phyloP scores from a whole-genome alignment of 2,113 vertebrate species.

The Epinephelus moara region DNA sequence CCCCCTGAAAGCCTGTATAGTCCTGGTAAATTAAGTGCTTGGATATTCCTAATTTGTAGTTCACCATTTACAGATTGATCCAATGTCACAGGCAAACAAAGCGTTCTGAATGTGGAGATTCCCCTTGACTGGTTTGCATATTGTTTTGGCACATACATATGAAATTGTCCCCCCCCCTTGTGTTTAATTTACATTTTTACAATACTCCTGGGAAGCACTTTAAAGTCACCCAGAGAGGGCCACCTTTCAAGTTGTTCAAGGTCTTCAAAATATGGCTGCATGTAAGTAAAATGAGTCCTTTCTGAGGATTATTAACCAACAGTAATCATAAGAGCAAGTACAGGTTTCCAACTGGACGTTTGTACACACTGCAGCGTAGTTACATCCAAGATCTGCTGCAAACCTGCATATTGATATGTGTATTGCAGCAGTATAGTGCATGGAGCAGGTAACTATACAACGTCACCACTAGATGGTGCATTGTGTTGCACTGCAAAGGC shows the following conservation, averaged over 20 bases:
- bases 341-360: conserved; percentile 6
- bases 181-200: conserved; percentile 5
- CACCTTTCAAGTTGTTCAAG: neutral
- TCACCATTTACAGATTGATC: neutral
- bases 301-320: neutral
- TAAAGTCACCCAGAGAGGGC: neutral
- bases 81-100: neutral
- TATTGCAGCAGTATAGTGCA: neutral
- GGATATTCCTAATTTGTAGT: neutral
- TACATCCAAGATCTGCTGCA: conserved; percentile 7
- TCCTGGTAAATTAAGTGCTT: neutral
- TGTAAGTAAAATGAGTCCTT: conserved; percentile 7
- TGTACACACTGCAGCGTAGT: neutral
- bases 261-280: conserved; percentile 20
- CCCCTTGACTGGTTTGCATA: neutral
- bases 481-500: conserved; percentile 3
- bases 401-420: conserved; percentile 7
- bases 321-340: neutral
- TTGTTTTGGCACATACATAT: conserved; percentile 59
- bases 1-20: neutral
- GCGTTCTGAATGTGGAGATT: conserved; percentile 1
- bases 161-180: conserved; percentile 4
- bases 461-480: conserved; percentile 49
- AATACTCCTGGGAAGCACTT: neutral
- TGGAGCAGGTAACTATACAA: neutral